Evolutionary conservation across 2,113 vertebrate species (phyloP).

Genomic region (Athene cunicularia): DNA sequence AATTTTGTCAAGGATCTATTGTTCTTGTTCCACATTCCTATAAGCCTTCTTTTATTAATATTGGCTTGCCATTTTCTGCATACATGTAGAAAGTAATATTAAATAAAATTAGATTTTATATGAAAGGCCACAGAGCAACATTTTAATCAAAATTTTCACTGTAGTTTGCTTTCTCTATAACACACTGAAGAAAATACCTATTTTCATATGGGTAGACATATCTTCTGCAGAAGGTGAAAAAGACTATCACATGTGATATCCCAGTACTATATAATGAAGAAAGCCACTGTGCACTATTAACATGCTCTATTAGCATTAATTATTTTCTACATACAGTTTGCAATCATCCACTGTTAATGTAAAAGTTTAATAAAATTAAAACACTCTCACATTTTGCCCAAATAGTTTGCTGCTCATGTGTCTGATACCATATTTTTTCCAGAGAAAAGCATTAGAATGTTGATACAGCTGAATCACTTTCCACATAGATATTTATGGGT

Average conservation of each 20-base stretch:
- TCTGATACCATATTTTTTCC: neutral
- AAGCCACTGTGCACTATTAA: neutral
- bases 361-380: neutral
- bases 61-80: conserved; percentile 69
- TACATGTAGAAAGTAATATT: conserved; percentile 73
- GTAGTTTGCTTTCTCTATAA: conserved; percentile 46
- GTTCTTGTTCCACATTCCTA: conserved; percentile 46
- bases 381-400: neutral
- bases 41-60: conserved; percentile 81
- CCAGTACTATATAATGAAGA: neutral
- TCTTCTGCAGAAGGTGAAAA: neutral
- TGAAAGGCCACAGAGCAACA: conserved; percentile 69
- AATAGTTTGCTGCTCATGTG: neutral
- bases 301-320: neutral
- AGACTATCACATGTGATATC: neutral
- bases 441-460: neutral
- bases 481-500: neutral
- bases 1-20: conserved; percentile 70
- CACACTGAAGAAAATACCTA: neutral
- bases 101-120: conserved; percentile 75
- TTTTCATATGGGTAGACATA: neutral
- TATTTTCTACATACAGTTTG: neutral
- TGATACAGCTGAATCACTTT: neutral
- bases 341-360: neutral
- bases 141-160: conserved; percentile 76